Base-by-base conservation (phyloP, 2,113 vertebrate species). In the Taxidea taxus region DNA sequence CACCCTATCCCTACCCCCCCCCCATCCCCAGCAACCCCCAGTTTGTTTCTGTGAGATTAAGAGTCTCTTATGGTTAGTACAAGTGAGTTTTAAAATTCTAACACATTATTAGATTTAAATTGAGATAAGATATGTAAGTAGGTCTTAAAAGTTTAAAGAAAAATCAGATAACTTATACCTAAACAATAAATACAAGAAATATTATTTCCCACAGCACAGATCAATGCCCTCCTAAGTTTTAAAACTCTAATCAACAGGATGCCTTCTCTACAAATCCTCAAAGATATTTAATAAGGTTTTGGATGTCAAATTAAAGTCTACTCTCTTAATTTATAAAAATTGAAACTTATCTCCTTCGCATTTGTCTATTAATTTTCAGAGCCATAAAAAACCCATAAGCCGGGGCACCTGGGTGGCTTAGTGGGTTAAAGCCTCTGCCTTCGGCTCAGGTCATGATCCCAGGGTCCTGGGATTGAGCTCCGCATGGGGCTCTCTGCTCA, bases 251-350 rank as follows among this genome's bases (percentile, higher is more conserved):
- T 9, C 29, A 31, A 62, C 42, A 85, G 18, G 25, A 21, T 25
- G 6, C 39, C 80, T 94, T 6, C n/a, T 75, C 34, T 66, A 68
- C 13, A 94, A 83, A 37, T 70, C 44, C 49, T 70, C 16, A 29
- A 68, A 84, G 23, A 58, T 49, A 72, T 18, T 27, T 49, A 84
- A 21, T 39, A 37, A 66, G 47, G 47, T 54, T 78, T 88, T 82
- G 42, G 70, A 42, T 31, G 37, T 54, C n/a, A 16, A 83, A 91
- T 86, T 49, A 95, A 72, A 89, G 60, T 84, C 25, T 56, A 72
- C 18, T 42, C 39, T 93, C 7, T 81, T n/a, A 51, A 85, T 78
- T 96, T 86, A 96, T 80, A 81, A 94, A 82, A 90, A 86, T 10
- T 44, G 13, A 85, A 93, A 60, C n/a, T 31, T 95, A 11, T 42